A percentile compares a stretch with the other conserved stretches of the same genome.
These are phyloP conservation scores for Germaria angustata DNA, from an alignment of 2,888 invertebrate species.

Conservation along the genomic window DNA sequence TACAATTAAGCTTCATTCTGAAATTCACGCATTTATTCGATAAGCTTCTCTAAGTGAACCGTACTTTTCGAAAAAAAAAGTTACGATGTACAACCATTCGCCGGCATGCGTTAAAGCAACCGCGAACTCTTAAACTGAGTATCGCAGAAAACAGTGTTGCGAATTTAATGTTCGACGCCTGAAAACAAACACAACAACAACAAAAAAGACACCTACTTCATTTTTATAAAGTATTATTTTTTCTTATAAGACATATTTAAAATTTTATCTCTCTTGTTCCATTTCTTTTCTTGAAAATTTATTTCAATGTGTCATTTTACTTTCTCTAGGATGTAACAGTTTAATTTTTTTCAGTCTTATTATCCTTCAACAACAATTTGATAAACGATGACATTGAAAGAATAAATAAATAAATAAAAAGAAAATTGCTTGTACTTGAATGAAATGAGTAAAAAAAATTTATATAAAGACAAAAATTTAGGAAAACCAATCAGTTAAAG, in stretches of 20 bases:
- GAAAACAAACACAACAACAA: neutral
- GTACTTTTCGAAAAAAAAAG: no score
- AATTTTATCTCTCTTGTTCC: neutral
- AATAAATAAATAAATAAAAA: neutral
- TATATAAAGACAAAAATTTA: conserved; percentile 3
- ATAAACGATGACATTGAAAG: conserved; percentile 59
- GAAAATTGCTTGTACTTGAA: conserved; percentile 11
- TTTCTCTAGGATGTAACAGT: conserved; percentile 23
- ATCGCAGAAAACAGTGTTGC: neutral
- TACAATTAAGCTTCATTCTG: no score
- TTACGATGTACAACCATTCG: no score
- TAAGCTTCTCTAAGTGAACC: no score
- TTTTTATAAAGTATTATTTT: no score
- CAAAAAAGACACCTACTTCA: no score
- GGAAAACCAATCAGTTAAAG: conserved; percentile 54
- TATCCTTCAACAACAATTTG: conserved; percentile 24
- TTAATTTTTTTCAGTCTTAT: neutral
- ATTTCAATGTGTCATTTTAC: conserved; percentile 44
- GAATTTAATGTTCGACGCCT: neutral
- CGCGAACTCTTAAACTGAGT: no score
- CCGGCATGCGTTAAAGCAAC: no score
- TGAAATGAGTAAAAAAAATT: neutral
- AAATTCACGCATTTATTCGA: no score
- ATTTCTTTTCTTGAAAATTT: neutral
- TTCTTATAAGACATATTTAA: no score